These are phyloP conservation scores for Bufotes viridis DNA, from an alignment of 2,797 vertebrate genomes.

Conservation along the genomic window DNA sequence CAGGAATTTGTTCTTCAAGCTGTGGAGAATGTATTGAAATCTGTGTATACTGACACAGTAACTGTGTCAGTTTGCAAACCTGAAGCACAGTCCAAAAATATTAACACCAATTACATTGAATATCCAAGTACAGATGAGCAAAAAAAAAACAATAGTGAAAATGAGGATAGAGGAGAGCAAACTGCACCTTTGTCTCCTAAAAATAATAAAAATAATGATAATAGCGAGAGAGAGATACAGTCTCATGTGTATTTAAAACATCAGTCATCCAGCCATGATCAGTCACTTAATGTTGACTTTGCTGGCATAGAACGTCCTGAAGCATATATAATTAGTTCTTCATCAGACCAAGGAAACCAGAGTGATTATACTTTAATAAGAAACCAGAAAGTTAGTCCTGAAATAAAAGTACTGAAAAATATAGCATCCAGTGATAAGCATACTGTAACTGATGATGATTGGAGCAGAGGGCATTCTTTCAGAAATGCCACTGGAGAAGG, in stretches of 20 bases:
- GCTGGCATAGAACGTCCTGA: background rate
- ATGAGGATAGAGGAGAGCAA: slow-evolving; percentile 63
- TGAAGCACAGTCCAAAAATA: slow-evolving; percentile 73
- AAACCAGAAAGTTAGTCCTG: background rate
- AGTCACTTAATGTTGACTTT: slow-evolving; percentile 46
- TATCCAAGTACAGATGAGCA: slow-evolving; percentile 72
- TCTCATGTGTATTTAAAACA: slow-evolving; percentile 68
- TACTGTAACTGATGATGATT: slow-evolving; percentile 79
- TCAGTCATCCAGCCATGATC: slow-evolving; percentile 61
- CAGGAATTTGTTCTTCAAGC: slow-evolving; percentile 88
- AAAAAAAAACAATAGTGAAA: slow-evolving; percentile 68
- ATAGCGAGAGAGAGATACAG: slow-evolving; percentile 64
- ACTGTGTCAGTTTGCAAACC: slow-evolving; percentile 72
- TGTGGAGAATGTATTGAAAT: slow-evolving; percentile 86
- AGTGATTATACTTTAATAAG: slow-evolving; percentile 61
- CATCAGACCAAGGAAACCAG: slow-evolving; percentile 74
- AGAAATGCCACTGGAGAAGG: slow-evolving; percentile 74
- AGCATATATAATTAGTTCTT: slow-evolving; percentile 63
- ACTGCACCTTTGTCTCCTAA: slow-evolving; percentile 65
- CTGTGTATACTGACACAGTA: slow-evolving; percentile 77
- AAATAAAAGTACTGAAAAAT: slow-evolving; percentile 46
- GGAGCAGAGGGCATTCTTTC: slow-evolving; percentile 85
- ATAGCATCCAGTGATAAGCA: slow-evolving; percentile 54
- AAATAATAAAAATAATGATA: slow-evolving; percentile 62
- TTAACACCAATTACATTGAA: slow-evolving; percentile 68